A percentile compares a stretch with the other conserved stretches of the same genome.
Conservation (phyloP, 64 coral and sea anemone species). For the Orbicella faveolata region DNA sequence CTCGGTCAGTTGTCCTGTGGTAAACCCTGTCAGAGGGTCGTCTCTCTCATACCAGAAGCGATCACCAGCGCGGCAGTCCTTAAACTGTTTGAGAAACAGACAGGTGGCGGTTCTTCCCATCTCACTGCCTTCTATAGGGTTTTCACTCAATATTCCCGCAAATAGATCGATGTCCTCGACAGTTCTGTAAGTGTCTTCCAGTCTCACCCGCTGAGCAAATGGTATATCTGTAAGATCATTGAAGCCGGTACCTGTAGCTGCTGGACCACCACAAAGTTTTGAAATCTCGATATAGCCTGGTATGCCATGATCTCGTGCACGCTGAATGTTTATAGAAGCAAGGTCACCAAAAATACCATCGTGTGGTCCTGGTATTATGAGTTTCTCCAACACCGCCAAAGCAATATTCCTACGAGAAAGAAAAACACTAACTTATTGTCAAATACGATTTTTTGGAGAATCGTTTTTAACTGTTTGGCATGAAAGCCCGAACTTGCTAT, state of each 20-base stretch:
- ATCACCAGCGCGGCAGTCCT: neutral
- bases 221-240: too few species aligned
- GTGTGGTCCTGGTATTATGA: neutral
- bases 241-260: neutral
- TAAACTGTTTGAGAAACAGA: conserved; percentile 43
- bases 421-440: neutral
- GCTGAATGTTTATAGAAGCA: conserved; percentile 64
- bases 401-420: conserved; percentile 4
- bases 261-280: neutral
- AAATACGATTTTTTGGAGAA: too few species aligned
- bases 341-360: conserved; percentile 6
- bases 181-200: neutral
- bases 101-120: conserved; percentile 32
- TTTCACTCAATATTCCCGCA: conserved; percentile 26
- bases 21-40: neutral
- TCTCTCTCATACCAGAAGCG: neutral
- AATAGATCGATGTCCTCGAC: conserved; percentile 62
- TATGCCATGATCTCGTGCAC: conserved; percentile 61
- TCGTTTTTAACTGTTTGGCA: too few species aligned
- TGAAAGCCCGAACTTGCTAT: too few species aligned
- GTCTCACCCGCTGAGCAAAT: neutral
- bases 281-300: conserved; percentile 41
- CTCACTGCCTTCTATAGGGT: neutral
- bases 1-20: neutral
- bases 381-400: neutral